Percentiles rank a stretch among this genome's conserved stretches.
phyloP scores from a whole-genome alignment of 2,797 vertebrate genomes.

The Coracias cyanogaster region DNA sequence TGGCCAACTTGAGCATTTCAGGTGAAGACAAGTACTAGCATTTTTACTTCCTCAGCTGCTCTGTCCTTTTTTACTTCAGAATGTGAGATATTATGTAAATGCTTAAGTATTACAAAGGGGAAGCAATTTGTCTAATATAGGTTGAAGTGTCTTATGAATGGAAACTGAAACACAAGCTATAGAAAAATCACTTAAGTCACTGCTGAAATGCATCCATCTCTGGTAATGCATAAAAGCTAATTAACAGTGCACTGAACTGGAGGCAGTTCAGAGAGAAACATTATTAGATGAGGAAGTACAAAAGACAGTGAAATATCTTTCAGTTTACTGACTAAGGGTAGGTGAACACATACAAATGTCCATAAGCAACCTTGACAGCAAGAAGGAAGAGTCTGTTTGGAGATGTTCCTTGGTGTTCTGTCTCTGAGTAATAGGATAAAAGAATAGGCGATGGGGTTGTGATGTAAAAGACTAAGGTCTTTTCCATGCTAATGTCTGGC shows the following conservation, averaged over 20 bases:
- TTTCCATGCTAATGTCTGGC: not conserved
- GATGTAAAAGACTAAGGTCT: not conserved
- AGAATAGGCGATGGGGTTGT: not conserved
- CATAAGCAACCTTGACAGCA: not conserved
- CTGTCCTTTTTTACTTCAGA: not conserved
- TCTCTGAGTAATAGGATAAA: not conserved
- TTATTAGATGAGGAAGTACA: not conserved
- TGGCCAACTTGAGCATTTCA: not conserved
- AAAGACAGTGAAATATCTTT: not conserved
- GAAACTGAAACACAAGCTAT: not conserved
- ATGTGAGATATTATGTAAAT: not conserved
- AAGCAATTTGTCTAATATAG: not conserved
- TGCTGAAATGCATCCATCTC: not conserved
- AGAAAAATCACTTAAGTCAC: not conserved
- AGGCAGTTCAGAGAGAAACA: not conserved
- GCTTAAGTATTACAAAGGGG: not conserved
- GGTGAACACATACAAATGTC: not conserved
- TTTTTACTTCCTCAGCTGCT: not conserved
- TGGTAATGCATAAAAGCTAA: conserved; percentile 15
- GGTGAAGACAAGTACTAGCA: not conserved
- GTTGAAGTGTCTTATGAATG: conserved; percentile 13
- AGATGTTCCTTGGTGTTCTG: not conserved
- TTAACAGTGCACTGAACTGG: conserved; percentile 13
- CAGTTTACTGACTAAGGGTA: not conserved
- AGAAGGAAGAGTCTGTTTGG: not conserved